These are phyloP conservation scores for human (Homo sapiens) DNA, from an alignment of 2,113 vertebrate species.

Conservation along the genomic window GRCh38 chr3:105371001-105371500, in stretches of 20 bases:
- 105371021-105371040: background rate
- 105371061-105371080: conserved; percentile 29
- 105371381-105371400: conserved; percentile 48
- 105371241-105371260: background rate
- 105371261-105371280: background rate
- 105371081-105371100: conserved; percentile 31
- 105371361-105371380: conserved; percentile 16
- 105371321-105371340: background rate
- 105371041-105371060: background rate
- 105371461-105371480: conserved; percentile 26
- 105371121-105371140: conserved; percentile 34
- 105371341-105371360: background rate
- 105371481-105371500: conserved; percentile 23
- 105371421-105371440: conserved; percentile 35
- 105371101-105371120: background rate
- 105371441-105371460: conserved; percentile 39
- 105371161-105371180: conserved; percentile 9
- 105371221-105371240: background rate
- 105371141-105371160: background rate
- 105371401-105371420: conserved; percentile 6
- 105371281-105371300: background rate
- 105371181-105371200: background rate
- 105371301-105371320: background rate
- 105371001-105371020: background rate
- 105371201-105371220: background rate